These are phyloP conservation scores for Alcedo atthis DNA, from an alignment of 2,797 vertebrate genomes.

Conservation along the genomic window DNA sequence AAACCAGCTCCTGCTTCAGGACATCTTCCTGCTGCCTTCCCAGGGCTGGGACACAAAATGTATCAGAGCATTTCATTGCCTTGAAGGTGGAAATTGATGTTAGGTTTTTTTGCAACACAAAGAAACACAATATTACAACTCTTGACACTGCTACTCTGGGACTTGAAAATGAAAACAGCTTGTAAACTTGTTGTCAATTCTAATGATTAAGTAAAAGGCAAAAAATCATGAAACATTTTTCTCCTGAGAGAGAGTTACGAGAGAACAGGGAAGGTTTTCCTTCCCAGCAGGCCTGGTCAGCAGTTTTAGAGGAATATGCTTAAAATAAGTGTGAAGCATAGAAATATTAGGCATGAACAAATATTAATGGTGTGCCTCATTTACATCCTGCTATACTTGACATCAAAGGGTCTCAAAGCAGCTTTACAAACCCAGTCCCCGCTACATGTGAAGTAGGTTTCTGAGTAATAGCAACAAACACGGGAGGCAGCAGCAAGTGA, in stretches of 20 bases:
- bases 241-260: too few relatives aligned
- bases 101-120: background rate
- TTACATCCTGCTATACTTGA: constrained; percentile 16
- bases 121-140: constrained; percentile 1
- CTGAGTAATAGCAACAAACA: background rate
- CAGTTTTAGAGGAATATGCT: background rate
- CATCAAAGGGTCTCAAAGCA: constrained; percentile 51
- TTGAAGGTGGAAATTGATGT: constrained; percentile 7
- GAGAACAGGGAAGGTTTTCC: background rate
- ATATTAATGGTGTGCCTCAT: constrained; percentile 34
- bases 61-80: background rate
- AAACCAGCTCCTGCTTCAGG: constrained; percentile 1
- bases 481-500: background rate
- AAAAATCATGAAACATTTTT: background rate
- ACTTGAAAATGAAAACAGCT: constrained; percentile 19
- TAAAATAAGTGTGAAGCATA: background rate
- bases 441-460: background rate
- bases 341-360: constrained; percentile 38
- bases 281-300: constrained; percentile 42
- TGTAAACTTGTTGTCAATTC: constrained; percentile 24
- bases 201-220: background rate
- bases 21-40: background rate
- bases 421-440: constrained; percentile 32
- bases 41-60: background rate
- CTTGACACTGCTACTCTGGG: background rate